Evolutionary conservation across 2,113 vertebrate species (phyloP).

Genomic region (Trinectes maculatus): DNA sequence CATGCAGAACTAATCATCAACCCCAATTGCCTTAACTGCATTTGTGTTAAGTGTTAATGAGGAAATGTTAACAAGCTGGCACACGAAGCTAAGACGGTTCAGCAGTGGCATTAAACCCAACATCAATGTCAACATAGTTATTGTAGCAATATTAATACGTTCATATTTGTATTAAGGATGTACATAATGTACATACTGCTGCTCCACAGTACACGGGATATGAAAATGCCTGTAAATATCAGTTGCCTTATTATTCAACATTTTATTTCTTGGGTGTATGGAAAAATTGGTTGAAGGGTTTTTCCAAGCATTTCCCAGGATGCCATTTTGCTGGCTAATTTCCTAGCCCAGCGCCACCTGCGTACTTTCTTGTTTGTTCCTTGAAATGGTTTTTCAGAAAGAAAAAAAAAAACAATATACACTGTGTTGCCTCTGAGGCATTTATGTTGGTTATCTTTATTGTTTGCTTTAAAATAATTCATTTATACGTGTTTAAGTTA

Average conservation of each 20-base stretch:
- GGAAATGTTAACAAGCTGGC: not conserved
- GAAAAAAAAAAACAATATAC: not conserved
- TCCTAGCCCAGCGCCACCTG: too few relatives aligned
- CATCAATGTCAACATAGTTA: not conserved
- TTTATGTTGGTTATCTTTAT: too few relatives aligned
- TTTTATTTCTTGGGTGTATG: too few relatives aligned
- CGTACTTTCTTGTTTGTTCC: not conserved
- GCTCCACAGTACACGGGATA: not conserved
- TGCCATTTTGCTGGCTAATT: too few relatives aligned
- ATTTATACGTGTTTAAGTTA: too few relatives aligned
- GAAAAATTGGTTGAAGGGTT: slow-evolving; percentile 23
- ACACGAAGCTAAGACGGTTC: not conserved
- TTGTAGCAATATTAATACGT: not conserved
- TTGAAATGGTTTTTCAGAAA: not conserved
- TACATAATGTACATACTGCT: not conserved
- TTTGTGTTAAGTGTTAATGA: not conserved
- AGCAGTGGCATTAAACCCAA: not conserved
- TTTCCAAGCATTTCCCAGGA: too few relatives aligned
- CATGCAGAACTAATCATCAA: not conserved
- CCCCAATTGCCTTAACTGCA: not conserved
- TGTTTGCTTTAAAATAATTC: too few relatives aligned
- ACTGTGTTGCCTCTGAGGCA: too few relatives aligned
- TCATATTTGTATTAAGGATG: not conserved
- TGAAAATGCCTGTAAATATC: not conserved
- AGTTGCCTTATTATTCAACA: too few relatives aligned